Evolutionary conservation across 2,113 vertebrate species (phyloP).

Genomic region (Sitta europaea): DNA sequence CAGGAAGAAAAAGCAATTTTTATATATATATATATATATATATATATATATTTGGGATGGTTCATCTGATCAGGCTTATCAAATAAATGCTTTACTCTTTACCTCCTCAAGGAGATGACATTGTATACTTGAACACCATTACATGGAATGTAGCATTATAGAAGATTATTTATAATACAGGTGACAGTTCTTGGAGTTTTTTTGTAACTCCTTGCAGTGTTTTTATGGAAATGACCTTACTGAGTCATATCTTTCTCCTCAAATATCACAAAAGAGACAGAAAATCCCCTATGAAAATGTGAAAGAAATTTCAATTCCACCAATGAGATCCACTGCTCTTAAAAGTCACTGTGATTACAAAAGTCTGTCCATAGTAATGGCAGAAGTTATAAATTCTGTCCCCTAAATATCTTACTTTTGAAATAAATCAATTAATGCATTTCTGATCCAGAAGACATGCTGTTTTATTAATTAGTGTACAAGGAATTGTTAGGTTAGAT

Average conservation of each 20-base stretch:
- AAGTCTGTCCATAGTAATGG: not conserved
- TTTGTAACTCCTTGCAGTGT: not conserved
- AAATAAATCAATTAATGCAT: not conserved
- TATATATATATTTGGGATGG: not conserved
- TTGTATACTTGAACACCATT: not conserved
- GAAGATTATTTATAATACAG: not conserved
- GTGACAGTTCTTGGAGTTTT: not conserved
- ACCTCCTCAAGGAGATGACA: not conserved
- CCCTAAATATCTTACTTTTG: not conserved
- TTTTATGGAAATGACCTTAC: not conserved
- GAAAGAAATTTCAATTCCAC: not conserved
- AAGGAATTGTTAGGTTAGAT: slow-evolving; percentile 69
- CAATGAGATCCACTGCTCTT: not conserved
- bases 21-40: not conserved
- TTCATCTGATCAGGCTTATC: not conserved
- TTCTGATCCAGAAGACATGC: slow-evolving; percentile 57
- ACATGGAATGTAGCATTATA: not conserved
- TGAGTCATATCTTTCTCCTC: not conserved
- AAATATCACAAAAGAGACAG: not conserved
- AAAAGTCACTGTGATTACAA: not conserved
- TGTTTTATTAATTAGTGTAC: slow-evolving; percentile 71
- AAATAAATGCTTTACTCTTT: not conserved
- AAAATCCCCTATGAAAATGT: not conserved
- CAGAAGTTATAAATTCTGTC: not conserved
- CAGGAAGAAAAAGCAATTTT: not conserved